Conservation (phyloP, 2,113 vertebrate genomes). For the Euleptes europaea region DNA sequence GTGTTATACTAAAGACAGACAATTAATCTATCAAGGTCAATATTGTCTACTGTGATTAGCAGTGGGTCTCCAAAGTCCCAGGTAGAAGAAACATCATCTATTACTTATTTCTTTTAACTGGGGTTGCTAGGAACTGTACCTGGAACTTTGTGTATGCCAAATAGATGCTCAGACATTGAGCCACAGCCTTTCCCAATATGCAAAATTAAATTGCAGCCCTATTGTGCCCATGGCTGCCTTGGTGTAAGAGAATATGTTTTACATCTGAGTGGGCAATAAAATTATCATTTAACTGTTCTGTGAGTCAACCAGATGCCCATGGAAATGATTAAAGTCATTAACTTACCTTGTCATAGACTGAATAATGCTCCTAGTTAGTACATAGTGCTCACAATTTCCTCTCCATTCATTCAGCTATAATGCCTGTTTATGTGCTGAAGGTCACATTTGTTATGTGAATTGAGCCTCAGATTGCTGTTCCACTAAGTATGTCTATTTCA, state of each 20-base stretch:
- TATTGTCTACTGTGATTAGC: too few species aligned
- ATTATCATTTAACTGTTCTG: not conserved
- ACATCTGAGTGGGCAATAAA: not conserved
- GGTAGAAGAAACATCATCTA: too few species aligned
- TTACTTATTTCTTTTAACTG: too few species aligned
- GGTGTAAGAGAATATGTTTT: not conserved
- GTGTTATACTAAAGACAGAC: too few species aligned
- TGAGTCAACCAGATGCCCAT: not conserved
- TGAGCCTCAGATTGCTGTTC: slow-evolving; percentile 24
- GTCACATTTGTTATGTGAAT: not conserved
- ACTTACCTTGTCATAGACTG: not conserved
- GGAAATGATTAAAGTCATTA: not conserved
- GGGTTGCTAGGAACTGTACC: too few species aligned
- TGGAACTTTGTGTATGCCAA: too few species aligned
- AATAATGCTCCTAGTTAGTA: not conserved
- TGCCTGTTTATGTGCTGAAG: not conserved
- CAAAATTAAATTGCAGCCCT: not conserved
- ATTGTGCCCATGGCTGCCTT: not conserved
- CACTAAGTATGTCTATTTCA: slow-evolving; percentile 13
- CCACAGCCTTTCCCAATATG: not conserved
- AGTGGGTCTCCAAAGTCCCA: too few species aligned
- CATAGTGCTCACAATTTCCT: not conserved
- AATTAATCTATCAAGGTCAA: too few species aligned
- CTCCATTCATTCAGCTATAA: not conserved
- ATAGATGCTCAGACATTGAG: too few species aligned